phyloP scores from a whole-genome alignment of 2,888 invertebrate species.

The Frankliniella fusca region DNA sequence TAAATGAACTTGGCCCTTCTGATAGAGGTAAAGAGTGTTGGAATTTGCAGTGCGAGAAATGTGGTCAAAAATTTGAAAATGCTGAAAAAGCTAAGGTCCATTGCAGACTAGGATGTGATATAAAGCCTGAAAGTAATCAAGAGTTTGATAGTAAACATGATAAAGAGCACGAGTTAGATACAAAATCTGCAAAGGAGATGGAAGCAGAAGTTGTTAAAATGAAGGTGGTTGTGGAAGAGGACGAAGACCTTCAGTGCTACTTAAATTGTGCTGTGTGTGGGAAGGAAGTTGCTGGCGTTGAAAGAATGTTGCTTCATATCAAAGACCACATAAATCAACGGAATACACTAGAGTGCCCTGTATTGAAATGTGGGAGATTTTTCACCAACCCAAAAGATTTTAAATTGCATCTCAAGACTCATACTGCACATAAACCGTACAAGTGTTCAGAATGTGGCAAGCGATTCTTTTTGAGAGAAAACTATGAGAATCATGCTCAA shows the following conservation, averaged over 20 bases:
- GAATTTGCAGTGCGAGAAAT: background rate
- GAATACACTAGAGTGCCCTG: background rate
- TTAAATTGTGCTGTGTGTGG: background rate
- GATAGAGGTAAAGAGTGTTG: background rate
- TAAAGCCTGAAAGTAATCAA: background rate
- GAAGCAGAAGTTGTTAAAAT: background rate
- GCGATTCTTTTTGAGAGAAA: slow-evolving; percentile 12
- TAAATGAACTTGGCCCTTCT: background rate
- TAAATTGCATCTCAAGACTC: background rate
- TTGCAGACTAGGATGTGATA: background rate
- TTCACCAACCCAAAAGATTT: background rate
- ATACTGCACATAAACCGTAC: background rate
- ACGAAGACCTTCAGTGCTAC: background rate
- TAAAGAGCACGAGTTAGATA: background rate
- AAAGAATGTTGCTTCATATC: background rate
- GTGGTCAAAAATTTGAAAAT: background rate
- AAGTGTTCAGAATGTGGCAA: slow-evolving; percentile 4
- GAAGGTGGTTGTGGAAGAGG: background rate
- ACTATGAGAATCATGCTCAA: slow-evolving; percentile 3
- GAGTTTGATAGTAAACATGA: background rate
- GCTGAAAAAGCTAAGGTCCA: background rate
- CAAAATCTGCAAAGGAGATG: too few species aligned
- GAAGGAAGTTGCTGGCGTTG: background rate
- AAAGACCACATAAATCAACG: slow-evolving; percentile 3
- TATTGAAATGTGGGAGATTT: background rate